These are phyloP conservation scores for Notodonta ziczac DNA, from an alignment of 2,888 invertebrate species.

Conservation along the genomic window DNA sequence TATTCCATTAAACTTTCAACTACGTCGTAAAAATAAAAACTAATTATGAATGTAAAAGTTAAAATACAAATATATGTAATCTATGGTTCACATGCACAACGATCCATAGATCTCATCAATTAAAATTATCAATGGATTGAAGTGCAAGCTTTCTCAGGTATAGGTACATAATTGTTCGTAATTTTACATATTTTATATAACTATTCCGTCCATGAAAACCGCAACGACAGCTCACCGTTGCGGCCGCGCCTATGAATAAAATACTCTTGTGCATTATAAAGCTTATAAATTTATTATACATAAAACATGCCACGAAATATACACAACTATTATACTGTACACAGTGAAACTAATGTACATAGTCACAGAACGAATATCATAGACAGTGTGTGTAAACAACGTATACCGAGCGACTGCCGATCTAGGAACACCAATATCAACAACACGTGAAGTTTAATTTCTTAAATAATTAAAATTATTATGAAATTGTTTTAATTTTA, in stretches of 20 bases:
- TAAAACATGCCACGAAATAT: slow-evolving; percentile 67
- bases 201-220: not conserved
- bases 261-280: slow-evolving; percentile 66
- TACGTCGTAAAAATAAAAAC: not conserved
- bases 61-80: not conserved
- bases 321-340: slow-evolving; percentile 64
- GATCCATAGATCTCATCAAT: not conserved
- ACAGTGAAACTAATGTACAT: slow-evolving; percentile 64
- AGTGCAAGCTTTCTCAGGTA: not conserved
- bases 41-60: not conserved
- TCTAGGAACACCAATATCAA: no score
- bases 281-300: slow-evolving; percentile 55
- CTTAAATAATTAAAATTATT: no score
- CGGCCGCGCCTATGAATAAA: slow-evolving; percentile 39
- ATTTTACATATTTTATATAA: not conserved
- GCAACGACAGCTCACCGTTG: slow-evolving; percentile 7
- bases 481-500: no score
- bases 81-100: no score
- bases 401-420: not conserved
- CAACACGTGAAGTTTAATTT: no score
- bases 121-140: not conserved
- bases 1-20: not conserved
- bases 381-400: slow-evolving; percentile 29
- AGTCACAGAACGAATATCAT: slow-evolving; percentile 50
- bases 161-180: not conserved